Base-by-base conservation (phyloP, 2,113 vertebrate genomes). In the Turnix velox region DNA sequence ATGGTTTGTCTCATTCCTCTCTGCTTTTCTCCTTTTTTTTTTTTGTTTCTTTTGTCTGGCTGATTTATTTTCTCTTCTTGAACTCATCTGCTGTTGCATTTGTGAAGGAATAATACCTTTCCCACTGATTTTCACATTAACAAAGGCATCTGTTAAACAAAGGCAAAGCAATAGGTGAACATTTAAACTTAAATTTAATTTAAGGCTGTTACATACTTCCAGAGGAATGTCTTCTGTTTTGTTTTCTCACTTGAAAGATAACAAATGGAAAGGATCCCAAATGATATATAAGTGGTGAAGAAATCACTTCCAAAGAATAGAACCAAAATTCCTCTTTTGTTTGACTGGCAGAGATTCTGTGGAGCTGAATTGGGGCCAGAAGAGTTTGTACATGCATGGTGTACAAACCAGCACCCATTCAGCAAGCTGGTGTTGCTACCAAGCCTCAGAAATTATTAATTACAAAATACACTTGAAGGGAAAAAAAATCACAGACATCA, bases 401-500 rank as follows among this genome's bases (percentile, higher is more conserved):
- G 58, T 75, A 66, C 62, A 87, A 92, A 84, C 18, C 52, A 54
- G 59, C 35, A 27, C 42, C 48, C 31, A 62, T 91, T 93, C 84
- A 95, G 51, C 45, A 87, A 95, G 61, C 48, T 79, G 74, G 1
- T 67, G 13, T 58, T 87, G 42, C 59, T 46, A 42, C 58, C 73
- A 82, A 92, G 79, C 28, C n/a, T 86, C 67, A 87, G 78, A 87
- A 93, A 88, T 92, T 89, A 76, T 88, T 92, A 87, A 91, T 93
- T 94, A 69, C n/a, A 78, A 89, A 85, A 69, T 89, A 79, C 58
- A 96, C 93, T 73, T 82, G 69, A 88, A 84, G 27, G 49, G 45
- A 19, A 87, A 87, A 82, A 87, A 57, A 39, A 94, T 90, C 0
- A 14, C 37, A 73, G 58, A 18, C 57, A 65, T 73, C 74, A 76